phyloP scores from a whole-genome alignment of 2,888 invertebrate genomes.

The Netelia inedita region DNA sequence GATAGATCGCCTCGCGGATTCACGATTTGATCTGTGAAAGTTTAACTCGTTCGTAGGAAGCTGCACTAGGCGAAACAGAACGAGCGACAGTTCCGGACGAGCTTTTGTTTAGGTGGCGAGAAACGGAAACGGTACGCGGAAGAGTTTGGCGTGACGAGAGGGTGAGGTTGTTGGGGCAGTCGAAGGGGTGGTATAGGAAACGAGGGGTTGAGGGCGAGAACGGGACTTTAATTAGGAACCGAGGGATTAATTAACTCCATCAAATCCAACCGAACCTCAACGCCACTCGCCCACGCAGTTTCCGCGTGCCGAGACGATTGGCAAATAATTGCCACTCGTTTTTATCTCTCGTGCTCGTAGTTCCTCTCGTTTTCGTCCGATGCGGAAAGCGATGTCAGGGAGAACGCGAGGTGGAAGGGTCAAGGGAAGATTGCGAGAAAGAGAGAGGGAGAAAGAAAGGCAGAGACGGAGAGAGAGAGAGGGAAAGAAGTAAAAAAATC shows the following conservation, averaged over 20 bases:
- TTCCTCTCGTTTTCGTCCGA: constrained; percentile 32
- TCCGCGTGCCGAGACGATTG: constrained; percentile 65
- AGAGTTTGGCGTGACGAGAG: constrained; percentile 25
- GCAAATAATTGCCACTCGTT: constrained; percentile 71
- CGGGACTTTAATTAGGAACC: constrained; percentile 79
- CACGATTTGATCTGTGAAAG: constrained; percentile 81
- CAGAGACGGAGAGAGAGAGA: neutral
- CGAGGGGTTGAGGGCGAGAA: constrained; percentile 70
- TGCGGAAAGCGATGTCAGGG: constrained; percentile 20
- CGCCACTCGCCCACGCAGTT: constrained; percentile 4
- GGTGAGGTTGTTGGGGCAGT: constrained; percentile 16
- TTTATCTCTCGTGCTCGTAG: constrained; percentile 59
- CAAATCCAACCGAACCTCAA: constrained; percentile 75
- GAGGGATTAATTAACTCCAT: constrained; percentile 81
- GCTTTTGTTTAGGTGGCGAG: constrained; percentile 51
- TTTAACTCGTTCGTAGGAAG: constrained; percentile 72
- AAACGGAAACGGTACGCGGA: constrained; percentile 4
- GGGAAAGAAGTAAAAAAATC: constrained; percentile 16
- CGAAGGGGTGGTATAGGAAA: no score
- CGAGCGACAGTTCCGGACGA: constrained; percentile 16
- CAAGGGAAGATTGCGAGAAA: neutral
- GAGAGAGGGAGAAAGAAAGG: neutral
- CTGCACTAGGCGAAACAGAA: constrained; percentile 42
- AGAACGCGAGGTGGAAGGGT: constrained; percentile 7
- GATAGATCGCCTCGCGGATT: constrained; percentile 78